These are phyloP conservation scores for Zosterops japonicus DNA, from an alignment of 2,113 vertebrate species.

Conservation along the genomic window DNA sequence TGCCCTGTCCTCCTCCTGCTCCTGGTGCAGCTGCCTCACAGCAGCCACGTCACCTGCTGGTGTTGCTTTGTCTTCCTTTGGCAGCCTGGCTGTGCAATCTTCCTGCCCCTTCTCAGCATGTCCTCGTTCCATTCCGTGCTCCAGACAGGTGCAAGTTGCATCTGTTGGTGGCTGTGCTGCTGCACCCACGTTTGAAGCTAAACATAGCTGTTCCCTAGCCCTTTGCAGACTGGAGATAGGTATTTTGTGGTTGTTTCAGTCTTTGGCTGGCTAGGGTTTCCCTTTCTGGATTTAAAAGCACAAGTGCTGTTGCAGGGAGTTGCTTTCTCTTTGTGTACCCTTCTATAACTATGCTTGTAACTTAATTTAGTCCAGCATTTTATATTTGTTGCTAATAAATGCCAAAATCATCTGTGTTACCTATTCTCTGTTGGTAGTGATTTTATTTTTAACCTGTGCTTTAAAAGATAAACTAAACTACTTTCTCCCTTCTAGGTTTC, in stretches of 20 bases:
- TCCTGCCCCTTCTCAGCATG: background rate
- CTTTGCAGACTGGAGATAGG: background rate
- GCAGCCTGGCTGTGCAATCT: background rate
- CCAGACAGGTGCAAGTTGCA: slow-evolving; percentile 37
- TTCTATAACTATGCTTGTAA: background rate
- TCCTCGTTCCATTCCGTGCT: background rate
- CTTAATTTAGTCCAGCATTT: background rate
- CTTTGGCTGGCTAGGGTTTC: background rate
- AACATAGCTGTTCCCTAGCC: slow-evolving; percentile 44
- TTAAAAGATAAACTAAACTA: background rate
- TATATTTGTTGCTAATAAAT: background rate
- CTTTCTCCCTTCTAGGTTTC: slow-evolving; percentile 58
- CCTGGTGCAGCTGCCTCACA: background rate
- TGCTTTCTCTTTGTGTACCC: background rate
- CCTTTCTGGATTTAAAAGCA: background rate
- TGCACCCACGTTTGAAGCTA: slow-evolving; percentile 36
- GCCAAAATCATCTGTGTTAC: background rate
- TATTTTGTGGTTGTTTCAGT: background rate
- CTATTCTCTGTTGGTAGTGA: background rate
- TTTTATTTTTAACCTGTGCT: background rate
- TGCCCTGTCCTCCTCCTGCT: background rate
- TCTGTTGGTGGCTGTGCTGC: background rate
- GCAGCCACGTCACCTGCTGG: background rate
- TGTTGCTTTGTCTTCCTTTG: background rate
- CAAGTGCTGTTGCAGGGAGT: background rate